These are phyloP conservation scores for Sapayoa aenigma DNA, from an alignment of 2,113 vertebrate species.

Conservation along the genomic window DNA sequence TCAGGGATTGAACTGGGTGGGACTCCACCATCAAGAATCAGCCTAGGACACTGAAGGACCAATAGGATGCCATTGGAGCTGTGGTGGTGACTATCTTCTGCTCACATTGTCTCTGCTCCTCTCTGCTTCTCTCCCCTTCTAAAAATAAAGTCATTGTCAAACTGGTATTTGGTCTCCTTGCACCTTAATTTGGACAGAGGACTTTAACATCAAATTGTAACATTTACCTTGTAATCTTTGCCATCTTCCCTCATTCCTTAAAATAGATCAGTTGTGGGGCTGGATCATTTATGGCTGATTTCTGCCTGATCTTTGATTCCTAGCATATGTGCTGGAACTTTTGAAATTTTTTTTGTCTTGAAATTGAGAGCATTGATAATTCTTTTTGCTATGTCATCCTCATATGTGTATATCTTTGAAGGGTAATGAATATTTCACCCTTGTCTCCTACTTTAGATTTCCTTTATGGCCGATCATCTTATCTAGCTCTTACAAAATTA, in stretches of 20 bases:
- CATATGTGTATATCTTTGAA: neutral
- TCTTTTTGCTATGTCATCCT: neutral
- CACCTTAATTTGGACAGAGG: neutral
- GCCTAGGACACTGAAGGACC: neutral
- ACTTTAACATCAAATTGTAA: neutral
- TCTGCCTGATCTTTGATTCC: neutral
- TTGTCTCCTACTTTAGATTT: neutral
- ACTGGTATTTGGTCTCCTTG: accelerated
- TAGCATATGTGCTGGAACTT: neutral
- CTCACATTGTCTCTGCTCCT: neutral
- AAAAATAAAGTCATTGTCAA: neutral
- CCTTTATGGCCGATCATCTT: neutral
- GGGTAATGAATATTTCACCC: neutral
- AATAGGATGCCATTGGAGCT: too few species aligned
- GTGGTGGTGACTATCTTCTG: neutral
- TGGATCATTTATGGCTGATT: neutral
- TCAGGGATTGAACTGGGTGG: neutral
- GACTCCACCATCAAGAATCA: neutral
- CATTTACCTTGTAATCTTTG: neutral
- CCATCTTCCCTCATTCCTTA: neutral
- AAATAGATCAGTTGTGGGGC: neutral
- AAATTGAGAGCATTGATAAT: neutral
- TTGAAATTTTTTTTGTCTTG: neutral
- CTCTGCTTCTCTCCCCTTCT: neutral
- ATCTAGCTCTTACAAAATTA: neutral